Percentiles rank a stretch among this genome's conserved stretches.
Evolutionary conservation across 2,888 invertebrate genomes (phyloP).

Genomic region (Archips crataeganus): DNA sequence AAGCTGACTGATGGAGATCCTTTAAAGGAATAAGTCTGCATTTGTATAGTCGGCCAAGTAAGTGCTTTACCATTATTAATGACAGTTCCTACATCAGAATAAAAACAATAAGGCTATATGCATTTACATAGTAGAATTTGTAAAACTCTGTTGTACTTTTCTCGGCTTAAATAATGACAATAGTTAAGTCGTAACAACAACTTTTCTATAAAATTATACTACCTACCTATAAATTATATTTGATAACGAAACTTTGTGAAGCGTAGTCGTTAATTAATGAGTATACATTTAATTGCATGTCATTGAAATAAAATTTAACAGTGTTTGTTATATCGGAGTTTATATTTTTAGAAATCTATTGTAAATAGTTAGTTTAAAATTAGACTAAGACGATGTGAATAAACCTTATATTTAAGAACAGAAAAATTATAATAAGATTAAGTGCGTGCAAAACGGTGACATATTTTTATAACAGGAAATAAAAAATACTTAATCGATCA

Average conservation of each 20-base stretch:
- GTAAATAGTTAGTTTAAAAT: slow-evolving; percentile 19
- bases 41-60: too few species aligned
- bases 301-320: neutral
- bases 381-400: slow-evolving; percentile 9
- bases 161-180: too few species aligned
- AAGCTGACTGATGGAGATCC: too few species aligned
- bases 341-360: slow-evolving; percentile 37
- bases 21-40: too few species aligned
- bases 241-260: neutral
- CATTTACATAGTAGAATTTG: too few species aligned
- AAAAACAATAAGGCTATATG: too few species aligned
- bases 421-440: slow-evolving; percentile 1
- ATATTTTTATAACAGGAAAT: slow-evolving; percentile 22
- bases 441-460: slow-evolving; percentile 7
- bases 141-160: too few species aligned
- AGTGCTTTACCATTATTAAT: too few species aligned
- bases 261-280: too few species aligned
- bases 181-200: too few species aligned
- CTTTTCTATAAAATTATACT: too few species aligned
- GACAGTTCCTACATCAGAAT: too few species aligned
- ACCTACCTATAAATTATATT: neutral
- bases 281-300: neutral
- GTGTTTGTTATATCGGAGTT: slow-evolving; percentile 16
- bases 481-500: neutral
- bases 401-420: neutral